phyloP scores from a whole-genome alignment of 2,113 vertebrate genomes.

The Scomber colias region DNA sequence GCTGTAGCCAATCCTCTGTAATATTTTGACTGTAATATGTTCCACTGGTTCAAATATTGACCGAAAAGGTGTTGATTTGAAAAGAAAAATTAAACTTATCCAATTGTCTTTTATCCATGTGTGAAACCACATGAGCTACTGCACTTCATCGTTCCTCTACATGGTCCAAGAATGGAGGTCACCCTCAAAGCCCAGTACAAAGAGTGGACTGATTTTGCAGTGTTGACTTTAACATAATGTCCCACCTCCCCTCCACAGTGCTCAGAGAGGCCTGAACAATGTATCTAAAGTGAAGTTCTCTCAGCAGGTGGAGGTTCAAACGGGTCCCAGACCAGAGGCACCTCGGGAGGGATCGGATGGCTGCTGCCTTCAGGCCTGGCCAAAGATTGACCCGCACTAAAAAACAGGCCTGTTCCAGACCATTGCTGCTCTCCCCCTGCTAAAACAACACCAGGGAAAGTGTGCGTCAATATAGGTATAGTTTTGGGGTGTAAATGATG shows the following conservation, averaged over 20 bases:
- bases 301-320: constrained; percentile 98
- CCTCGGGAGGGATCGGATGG: constrained; percentile 91
- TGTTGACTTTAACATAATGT: constrained; percentile 88
- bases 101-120: constrained; percentile 37
- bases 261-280: constrained; percentile 88
- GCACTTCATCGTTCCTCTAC: constrained; percentile 60
- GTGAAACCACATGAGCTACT: constrained; percentile 61
- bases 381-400: constrained; percentile 92
- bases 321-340: constrained; percentile 90
- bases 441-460: constrained; percentile 89
- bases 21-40: background rate
- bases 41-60: background rate
- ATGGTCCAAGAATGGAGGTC: constrained; percentile 74
- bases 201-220: constrained; percentile 72
- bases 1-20: background rate
- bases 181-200: constrained; percentile 77
- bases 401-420: constrained; percentile 88
- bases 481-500: constrained; percentile 51
- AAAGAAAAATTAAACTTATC: constrained; percentile 3
- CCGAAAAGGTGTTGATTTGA: background rate
- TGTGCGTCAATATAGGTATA: constrained; percentile 61
- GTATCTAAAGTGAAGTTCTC: constrained; percentile 92
- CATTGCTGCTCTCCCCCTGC: constrained; percentile 88
- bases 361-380: constrained; percentile 87
- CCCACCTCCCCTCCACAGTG: constrained; percentile 77